Evolutionary conservation across 2,797 vertebrate species (phyloP).

Genomic region (Danio choprae): DNA sequence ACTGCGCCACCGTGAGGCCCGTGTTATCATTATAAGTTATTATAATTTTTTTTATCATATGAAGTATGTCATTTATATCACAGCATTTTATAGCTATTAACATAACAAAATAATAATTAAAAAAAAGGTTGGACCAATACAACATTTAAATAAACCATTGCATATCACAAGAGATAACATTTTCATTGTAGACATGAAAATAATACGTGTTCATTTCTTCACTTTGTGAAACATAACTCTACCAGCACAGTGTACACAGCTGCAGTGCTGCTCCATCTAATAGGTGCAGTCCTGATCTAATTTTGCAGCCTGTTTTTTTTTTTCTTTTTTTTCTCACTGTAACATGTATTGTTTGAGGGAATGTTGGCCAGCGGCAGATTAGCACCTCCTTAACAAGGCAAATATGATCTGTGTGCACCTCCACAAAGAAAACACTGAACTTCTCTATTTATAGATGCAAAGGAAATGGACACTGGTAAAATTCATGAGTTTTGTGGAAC

Average conservation of each 20-base stretch:
- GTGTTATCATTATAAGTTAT: too few species aligned
- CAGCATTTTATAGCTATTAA: neutral
- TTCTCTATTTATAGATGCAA: slow-evolving; percentile 77
- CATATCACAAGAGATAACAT: slow-evolving; percentile 51
- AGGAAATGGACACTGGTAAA: slow-evolving; percentile 75
- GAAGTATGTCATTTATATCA: neutral
- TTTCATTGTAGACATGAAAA: slow-evolving; percentile 52
- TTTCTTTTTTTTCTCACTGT: slow-evolving; percentile 63
- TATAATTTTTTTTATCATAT: too few species aligned
- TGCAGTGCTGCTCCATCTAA: slow-evolving; percentile 21
- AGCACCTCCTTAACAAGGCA: slow-evolving; percentile 77
- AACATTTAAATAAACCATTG: slow-evolving; percentile 2
- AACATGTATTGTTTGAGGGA: slow-evolving; percentile 78
- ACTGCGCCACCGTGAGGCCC: too few species aligned
- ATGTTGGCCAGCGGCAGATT: slow-evolving; percentile 80
- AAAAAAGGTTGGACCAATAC: neutral
- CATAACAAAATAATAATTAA: neutral
- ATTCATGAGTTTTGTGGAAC: slow-evolving; percentile 59
- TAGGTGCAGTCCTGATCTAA: slow-evolving; percentile 76
- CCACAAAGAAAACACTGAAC: slow-evolving; percentile 69
- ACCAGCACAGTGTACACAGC: slow-evolving; percentile 37
- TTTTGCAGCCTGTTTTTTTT: slow-evolving; percentile 68
- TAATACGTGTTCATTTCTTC: slow-evolving; percentile 60
- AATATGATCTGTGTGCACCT: slow-evolving; percentile 77
- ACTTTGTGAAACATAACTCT: slow-evolving; percentile 63